Evolutionary conservation across 2,797 vertebrate genomes (phyloP).

Genomic region (Crenichthys baileyi): DNA sequence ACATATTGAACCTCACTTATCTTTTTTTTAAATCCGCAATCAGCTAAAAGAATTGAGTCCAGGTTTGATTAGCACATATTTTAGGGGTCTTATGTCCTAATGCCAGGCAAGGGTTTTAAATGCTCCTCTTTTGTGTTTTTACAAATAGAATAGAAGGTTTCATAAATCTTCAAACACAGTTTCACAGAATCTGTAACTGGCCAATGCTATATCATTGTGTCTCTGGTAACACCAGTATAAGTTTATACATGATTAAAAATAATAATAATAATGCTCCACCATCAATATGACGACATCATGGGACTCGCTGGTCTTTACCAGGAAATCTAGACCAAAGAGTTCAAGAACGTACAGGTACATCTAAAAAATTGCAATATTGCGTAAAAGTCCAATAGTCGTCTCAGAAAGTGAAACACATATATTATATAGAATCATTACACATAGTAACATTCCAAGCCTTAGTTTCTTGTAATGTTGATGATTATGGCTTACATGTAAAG

Average conservation of each 20-base stretch:
- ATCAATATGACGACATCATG: neutral
- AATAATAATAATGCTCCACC: neutral
- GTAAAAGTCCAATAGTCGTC: no score
- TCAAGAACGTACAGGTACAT: neutral
- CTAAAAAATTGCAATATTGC: no score
- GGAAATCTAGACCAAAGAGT: neutral
- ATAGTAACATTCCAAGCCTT: no score
- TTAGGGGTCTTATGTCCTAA: neutral
- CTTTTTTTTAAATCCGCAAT: neutral
- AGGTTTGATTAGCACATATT: neutral
- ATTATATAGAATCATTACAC: no score
- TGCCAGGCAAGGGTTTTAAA: neutral
- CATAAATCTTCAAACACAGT: neutral
- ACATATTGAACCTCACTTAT: neutral
- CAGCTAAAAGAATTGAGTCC: neutral
- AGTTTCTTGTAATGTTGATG: no score
- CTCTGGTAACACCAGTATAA: neutral
- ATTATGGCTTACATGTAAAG: no score
- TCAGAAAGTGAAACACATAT: no score
- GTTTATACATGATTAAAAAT: neutral
- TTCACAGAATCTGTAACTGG: neutral
- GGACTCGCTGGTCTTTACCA: neutral
- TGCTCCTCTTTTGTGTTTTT: neutral
- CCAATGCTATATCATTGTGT: neutral
- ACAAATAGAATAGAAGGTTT: neutral